phyloP scores from a whole-genome alignment of 1,140 invertebrate species.

The Geopemphigus sp. region DNA sequence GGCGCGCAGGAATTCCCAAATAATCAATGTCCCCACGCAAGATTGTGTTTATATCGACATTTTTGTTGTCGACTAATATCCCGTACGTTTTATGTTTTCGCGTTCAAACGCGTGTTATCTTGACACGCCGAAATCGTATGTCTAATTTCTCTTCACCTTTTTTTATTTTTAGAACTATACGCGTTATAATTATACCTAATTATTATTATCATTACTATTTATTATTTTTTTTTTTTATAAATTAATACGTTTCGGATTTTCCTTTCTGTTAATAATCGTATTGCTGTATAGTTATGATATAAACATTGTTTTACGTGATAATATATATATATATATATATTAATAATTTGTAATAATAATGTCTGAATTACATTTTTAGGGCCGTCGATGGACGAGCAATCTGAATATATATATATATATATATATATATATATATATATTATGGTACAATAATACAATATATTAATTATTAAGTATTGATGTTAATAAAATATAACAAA shows the following conservation, averaged over 20 bases:
- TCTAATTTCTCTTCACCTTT: too few species aligned
- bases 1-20: too few species aligned
- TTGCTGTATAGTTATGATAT: conserved; percentile 14
- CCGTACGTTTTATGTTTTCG: too few species aligned
- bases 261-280: conserved; percentile 1
- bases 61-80: too few species aligned
- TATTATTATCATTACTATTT: conserved; percentile 9
- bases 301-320: conserved; percentile 16
- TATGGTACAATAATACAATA: neutral
- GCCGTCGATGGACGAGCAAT: neutral
- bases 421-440: conserved; percentile 20
- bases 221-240: conserved; percentile 19
- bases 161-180: too few species aligned
- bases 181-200: neutral
- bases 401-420: conserved; percentile 3
- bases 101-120: too few species aligned
- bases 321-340: neutral
- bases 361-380: conserved; percentile 5
- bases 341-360: neutral
- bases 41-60: too few species aligned
- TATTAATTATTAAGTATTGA: conserved; percentile 34
- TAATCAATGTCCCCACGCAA: too few species aligned
- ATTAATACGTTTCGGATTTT: neutral
- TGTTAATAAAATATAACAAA: conserved; percentile 34
- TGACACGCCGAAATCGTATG: too few species aligned